Percentiles rank a stretch among this genome's conserved stretches.
phyloP scores from a whole-genome alignment of 2,113 vertebrate species.

The Corvus moneduloides region DNA sequence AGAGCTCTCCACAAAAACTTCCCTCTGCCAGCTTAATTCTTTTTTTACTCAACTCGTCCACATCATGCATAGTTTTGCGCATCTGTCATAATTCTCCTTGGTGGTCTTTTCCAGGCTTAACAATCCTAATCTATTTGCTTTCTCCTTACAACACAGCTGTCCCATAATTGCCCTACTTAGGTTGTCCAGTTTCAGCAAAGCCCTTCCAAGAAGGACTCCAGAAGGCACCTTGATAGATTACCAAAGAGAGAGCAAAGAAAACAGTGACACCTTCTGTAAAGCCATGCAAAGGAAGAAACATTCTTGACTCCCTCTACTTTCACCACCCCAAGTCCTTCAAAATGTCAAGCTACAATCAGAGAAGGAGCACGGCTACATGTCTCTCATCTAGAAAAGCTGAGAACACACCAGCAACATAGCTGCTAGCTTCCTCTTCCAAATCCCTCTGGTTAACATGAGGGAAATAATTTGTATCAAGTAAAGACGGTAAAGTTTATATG shows the following conservation, averaged over 20 bases:
- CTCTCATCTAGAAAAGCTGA: background rate
- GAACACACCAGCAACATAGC: background rate
- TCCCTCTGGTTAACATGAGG: background rate
- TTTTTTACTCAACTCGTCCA: background rate
- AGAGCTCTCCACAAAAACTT: background rate
- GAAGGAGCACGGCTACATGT: background rate
- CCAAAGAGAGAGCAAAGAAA: background rate
- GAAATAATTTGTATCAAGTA: background rate
- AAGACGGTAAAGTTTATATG: background rate
- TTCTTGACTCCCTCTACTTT: background rate
- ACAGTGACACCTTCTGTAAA: background rate
- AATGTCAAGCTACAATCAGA: background rate
- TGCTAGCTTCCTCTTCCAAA: background rate
- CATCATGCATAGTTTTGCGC: background rate
- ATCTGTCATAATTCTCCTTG: background rate
- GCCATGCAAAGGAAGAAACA: background rate
- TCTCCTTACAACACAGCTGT: background rate
- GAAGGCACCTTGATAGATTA: background rate
- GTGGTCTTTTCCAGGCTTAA: background rate
- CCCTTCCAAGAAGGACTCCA: background rate
- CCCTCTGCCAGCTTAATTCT: accelerated
- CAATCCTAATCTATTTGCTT: background rate
- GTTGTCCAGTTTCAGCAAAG: background rate
- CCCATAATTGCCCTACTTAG: background rate
- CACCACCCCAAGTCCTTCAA: background rate